Conservation (phyloP, 2,113 vertebrate genomes). For the Gymnorhina tibicen region DNA sequence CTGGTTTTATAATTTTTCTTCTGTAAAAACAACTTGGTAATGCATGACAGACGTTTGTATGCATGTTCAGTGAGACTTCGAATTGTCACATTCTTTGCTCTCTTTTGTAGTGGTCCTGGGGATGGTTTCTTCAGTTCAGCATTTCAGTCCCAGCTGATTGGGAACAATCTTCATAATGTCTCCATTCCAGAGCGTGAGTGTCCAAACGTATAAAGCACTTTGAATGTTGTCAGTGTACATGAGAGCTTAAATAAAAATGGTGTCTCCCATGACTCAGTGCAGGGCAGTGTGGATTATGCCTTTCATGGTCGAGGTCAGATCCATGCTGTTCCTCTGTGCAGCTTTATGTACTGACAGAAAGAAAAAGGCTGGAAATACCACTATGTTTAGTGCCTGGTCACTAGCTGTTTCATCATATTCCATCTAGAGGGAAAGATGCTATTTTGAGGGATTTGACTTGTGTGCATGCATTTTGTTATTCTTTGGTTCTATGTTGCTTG, state of each 20-base stretch:
- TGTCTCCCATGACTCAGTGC: neutral
- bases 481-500: neutral
- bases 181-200: slow-evolving; percentile 92
- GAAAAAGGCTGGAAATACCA: neutral
- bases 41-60: neutral
- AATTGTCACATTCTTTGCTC: neutral
- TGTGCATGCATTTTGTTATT: neutral
- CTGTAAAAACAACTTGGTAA: neutral
- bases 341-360: neutral
- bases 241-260: neutral
- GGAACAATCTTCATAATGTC: slow-evolving; percentile 93
- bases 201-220: neutral
- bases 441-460: neutral
- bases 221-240: neutral
- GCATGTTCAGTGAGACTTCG: neutral
- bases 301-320: neutral
- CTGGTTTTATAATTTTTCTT: neutral
- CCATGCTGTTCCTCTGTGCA: neutral
- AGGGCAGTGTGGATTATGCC: neutral
- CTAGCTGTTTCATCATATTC: neutral
- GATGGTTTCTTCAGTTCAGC: slow-evolving; percentile 98
- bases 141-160: slow-evolving; percentile 92
- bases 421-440: neutral
- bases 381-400: neutral
- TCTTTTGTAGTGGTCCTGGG: slow-evolving; percentile 83